Conservation (phyloP, 2,888 invertebrate genomes). For the Eristalis tenax region DNA sequence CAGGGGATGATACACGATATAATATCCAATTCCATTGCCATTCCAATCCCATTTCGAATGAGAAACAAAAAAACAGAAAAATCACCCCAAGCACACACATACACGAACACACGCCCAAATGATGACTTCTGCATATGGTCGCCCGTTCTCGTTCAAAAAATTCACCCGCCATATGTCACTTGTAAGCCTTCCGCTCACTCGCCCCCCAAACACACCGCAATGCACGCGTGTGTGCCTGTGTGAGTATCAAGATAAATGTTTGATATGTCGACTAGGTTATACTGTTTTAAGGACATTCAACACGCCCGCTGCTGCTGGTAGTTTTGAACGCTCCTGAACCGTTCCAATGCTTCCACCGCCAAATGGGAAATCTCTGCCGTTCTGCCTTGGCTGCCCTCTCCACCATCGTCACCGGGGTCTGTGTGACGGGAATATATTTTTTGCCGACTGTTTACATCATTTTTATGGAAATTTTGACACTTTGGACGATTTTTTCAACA, state of each 20-base stretch:
- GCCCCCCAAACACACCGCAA: too few relatives aligned
- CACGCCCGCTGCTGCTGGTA: conserved; percentile 51
- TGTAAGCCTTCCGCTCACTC: background rate
- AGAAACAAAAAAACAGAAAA: background rate
- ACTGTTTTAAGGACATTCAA: conserved; percentile 51
- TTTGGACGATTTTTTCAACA: conserved; percentile 27
- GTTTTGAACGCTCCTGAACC: conserved; percentile 1
- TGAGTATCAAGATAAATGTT: conserved; percentile 54
- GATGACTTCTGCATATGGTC: conserved; percentile 64
- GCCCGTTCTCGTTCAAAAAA: background rate
- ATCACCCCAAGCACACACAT: background rate
- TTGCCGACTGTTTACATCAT: conserved; percentile 22
- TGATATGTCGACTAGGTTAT: conserved; percentile 53
- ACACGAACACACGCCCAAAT: too few relatives aligned
- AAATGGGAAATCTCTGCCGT: conserved; percentile 25
- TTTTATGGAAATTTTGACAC: conserved; percentile 55
- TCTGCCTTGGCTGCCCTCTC: background rate
- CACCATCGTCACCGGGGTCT: background rate
- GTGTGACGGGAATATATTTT: conserved; percentile 5
- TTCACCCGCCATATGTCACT: background rate
- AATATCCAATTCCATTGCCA: conserved; percentile 70
- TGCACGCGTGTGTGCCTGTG: background rate
- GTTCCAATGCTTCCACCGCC: background rate
- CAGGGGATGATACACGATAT: conserved; percentile 65
- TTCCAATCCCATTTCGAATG: conserved; percentile 36